Conservation (phyloP, 2,888 invertebrate genomes). For the Alloplasta piceator region DNA sequence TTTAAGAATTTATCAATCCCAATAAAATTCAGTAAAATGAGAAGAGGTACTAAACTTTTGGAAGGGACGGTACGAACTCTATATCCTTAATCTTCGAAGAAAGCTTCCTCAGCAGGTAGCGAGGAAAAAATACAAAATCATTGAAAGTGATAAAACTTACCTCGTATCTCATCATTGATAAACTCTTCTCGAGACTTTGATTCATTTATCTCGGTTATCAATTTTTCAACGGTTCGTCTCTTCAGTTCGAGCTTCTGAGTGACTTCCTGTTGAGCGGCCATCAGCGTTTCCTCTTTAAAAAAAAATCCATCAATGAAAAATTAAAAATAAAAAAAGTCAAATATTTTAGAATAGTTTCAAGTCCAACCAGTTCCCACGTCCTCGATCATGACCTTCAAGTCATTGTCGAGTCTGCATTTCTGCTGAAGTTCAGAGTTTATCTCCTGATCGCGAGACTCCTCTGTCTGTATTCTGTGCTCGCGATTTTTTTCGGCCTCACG, state of each 20-base stretch:
- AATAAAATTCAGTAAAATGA: too few species aligned
- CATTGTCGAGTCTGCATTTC: constrained; percentile 84
- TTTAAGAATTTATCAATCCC: too few species aligned
- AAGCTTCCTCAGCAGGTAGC: too few species aligned
- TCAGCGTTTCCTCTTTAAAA: constrained; percentile 72
- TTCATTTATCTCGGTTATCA: constrained; percentile 58
- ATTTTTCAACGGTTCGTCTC: constrained; percentile 57
- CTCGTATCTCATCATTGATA: constrained; percentile 80
- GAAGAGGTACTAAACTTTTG: too few species aligned
- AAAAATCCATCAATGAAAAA: constrained; percentile 15
- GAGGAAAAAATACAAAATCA: too few species aligned
- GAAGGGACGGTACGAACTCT: too few species aligned
- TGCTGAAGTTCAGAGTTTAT: constrained; percentile 84
- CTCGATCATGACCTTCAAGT: constrained; percentile 83
- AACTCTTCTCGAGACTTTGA: constrained; percentile 83
- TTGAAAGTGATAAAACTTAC: too few species aligned
- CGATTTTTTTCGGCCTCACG: constrained; percentile 72
- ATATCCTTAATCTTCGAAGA: too few species aligned
- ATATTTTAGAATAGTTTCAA: too few species aligned
- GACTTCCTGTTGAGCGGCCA: constrained; percentile 51
- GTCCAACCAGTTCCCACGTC: constrained; percentile 85
- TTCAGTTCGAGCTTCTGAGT: constrained; percentile 67
- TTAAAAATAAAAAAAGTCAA: neutral
- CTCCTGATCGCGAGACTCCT: constrained; percentile 84
- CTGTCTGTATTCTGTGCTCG: constrained; percentile 84